Conservation (phyloP, 2,888 invertebrate species). For the Cylindroiulus punctatus region DNA sequence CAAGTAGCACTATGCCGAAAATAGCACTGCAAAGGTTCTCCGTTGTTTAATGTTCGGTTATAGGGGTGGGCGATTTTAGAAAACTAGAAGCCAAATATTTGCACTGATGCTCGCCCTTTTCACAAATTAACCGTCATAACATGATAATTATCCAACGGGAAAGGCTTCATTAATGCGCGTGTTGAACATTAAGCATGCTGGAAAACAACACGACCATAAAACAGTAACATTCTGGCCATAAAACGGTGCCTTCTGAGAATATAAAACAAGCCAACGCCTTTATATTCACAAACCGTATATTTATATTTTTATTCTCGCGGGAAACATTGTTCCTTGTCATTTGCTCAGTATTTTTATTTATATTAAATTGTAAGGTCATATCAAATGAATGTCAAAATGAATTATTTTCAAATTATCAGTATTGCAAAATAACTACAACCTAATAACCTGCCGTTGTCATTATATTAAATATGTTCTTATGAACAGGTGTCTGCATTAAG, state of each 20-base stretch:
- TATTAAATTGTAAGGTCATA: neutral
- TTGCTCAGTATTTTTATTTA: neutral
- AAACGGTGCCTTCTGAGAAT: neutral
- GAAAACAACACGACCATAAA: neutral
- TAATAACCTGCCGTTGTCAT: neutral
- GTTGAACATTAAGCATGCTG: neutral
- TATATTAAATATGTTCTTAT: too few species aligned
- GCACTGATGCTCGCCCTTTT: neutral
- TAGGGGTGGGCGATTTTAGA: neutral
- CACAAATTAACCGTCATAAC: conserved; percentile 4
- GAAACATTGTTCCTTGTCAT: too few species aligned
- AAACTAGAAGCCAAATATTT: neutral
- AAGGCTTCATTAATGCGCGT: neutral
- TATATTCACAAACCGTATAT: neutral
- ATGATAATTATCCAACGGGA: neutral
- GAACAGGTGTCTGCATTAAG: too few species aligned
- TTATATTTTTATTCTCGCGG: neutral
- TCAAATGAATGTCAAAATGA: neutral
- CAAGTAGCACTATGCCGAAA: neutral
- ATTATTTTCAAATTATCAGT: neutral
- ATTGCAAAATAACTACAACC: neutral
- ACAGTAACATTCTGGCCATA: neutral
- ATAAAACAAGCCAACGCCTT: conserved; percentile 30
- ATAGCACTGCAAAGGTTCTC: neutral
- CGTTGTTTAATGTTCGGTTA: neutral